Evolutionary conservation across 35 echinoderm and acorn worm species (phyloP), one percentile per base, ranked within the genome.

Genomic region (Acanthaster planci): DNA sequence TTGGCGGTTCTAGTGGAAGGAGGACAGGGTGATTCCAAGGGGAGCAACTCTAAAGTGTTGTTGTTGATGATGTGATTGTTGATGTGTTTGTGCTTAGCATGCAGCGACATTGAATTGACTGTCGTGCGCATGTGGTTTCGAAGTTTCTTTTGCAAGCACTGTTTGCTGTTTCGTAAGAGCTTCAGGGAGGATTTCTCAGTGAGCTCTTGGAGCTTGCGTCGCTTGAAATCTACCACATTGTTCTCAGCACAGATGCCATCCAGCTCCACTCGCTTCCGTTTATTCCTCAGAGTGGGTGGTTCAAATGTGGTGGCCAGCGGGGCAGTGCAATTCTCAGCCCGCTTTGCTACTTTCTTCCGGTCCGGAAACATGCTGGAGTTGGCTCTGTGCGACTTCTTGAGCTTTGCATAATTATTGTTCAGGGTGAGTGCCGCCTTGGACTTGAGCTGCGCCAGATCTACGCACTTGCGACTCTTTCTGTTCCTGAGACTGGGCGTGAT

Each of bases 131-230:
- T 17, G 38, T 83, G 53, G 29, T 83, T 57, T 8, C 81, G 51
- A 17, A 83, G 7, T 40, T 83, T 83, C 31, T 57, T 57, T 23
- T 40, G 27, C 14, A 83, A 53, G 14, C 53, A 59, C 30, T 58
- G 54, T 59, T 83, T 83, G 81, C 81, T 83, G 81, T 83, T 52
- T 18, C 56, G 81, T 22, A 83, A 26, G 27, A 83, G 81, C 81
- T 83, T 53, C 32, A 83, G 14, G 54, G 81, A 83, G 5, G 81
- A 57, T 19, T 83, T 57, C 8, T 38, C 51, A 0, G 81, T 37
- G 22, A 83, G 21, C 26, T 59, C 54, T 4, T 83, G 52, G 18
- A 59, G 38, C 30, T 51, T 83, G 27, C 53, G 53, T 8, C 54
- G 81, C 55, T 83, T 83, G 9, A 26, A 42, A 17, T 51, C 56